These are phyloP conservation scores for Thereva nobilitata DNA, from an alignment of 2,888 invertebrate species.

Conservation along the genomic window DNA sequence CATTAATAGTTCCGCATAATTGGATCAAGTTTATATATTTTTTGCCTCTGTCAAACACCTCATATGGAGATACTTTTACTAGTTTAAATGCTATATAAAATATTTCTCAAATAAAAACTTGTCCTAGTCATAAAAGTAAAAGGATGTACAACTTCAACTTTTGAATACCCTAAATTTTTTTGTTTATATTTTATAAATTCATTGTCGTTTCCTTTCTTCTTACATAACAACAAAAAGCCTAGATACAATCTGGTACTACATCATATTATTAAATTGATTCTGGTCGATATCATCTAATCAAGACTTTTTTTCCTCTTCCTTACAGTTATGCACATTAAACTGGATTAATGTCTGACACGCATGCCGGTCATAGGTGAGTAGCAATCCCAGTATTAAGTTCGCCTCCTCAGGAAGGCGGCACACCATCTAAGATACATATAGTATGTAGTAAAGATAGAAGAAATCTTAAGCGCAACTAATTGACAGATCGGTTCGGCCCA, in stretches of 20 bases:
- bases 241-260: neutral
- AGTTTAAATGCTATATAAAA: no score
- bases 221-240: neutral
- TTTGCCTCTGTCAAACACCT: no score
- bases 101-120: no score
- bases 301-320: conserved; percentile 27
- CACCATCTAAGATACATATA: neutral
- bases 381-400: neutral
- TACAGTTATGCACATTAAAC: conserved; percentile 39
- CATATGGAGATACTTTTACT: no score
- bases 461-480: no score
- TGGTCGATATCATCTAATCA: neutral
- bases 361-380: conserved; percentile 41
- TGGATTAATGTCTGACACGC: conserved; percentile 42
- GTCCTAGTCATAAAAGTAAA: no score
- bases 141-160: no score
- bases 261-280: neutral
- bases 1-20: no score
- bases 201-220: neutral
- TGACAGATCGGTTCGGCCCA: no score
- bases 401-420: neutral
- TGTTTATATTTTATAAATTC: neutral
- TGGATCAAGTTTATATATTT: no score
- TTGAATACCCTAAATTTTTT: no score
- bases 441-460: no score